Base-by-base conservation (phyloP, 2,113 vertebrate genomes). In the Oryzias melastigma region DNA sequence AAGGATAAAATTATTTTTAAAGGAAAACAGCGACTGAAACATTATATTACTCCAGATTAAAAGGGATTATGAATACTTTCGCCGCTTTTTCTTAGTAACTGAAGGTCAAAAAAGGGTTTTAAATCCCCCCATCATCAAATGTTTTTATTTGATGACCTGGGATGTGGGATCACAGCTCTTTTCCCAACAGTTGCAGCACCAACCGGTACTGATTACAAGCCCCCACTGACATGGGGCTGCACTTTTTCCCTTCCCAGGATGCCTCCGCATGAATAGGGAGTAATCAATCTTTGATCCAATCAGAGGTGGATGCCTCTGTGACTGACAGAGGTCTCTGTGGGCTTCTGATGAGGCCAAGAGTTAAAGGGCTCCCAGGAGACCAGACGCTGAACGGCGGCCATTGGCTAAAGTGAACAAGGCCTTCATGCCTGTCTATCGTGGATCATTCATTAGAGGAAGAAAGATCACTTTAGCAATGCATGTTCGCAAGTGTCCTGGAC, bases 231-330 rank as follows among this genome's bases (percentile, higher is more conserved):
- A 59, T 20, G 25, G 88, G 88, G 90, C 87, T 75, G 85, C 86
- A 81, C 78, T 79, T 50, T 51, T 77, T 72, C 47, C 68, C 87
- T 86, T 80, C 90, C 88, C 88, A 90, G 73, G 78, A 68, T 19
- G 62, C 78, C 74, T 74, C 83, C 55, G 58, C 80, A 62, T 91
- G 90, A 93, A 93, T 92, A 80, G 85, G 73, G 83, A 80, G 85
- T 88, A 92, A 93, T 93, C 92, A 93, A 89, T 93, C 90, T 91
- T 73, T 92, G 90, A 93, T 92, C 94, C 92, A 93, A 93, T 94
- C 93, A 92, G 88, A 90, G 90, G 81, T 71, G 80, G 80, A 79
- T 54, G 88, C 91, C 89, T 49, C 78, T 88, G 81, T 82, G 85
- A 92, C 78, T 89, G 93, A 93, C 91, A 90, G 89, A 80, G 73